A percentile compares a stretch with the other conserved stretches of the same genome.
Conservation (phyloP, 2,113 vertebrate species). For the Sinosuthora webbiana region DNA sequence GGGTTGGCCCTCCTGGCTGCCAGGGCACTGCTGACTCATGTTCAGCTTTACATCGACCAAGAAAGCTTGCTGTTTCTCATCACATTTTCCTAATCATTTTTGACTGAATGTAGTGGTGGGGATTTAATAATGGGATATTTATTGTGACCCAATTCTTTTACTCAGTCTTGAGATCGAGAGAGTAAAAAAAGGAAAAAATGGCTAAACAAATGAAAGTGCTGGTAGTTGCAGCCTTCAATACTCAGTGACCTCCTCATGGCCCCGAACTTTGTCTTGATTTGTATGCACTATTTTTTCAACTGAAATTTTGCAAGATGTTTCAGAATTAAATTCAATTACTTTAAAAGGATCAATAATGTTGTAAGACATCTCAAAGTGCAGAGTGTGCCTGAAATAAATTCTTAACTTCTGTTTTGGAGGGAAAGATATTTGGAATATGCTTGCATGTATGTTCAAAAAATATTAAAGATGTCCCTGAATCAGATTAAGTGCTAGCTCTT, state of each 20-base stretch:
- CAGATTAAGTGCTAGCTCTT: conserved; percentile 77
- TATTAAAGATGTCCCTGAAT: conserved; percentile 75
- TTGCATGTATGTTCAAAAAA: conserved; percentile 63
- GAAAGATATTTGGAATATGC: conserved; percentile 9
- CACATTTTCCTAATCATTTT: not conserved
- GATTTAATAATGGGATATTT: not conserved
- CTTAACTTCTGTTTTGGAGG: conserved; percentile 16
- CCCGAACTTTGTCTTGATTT: not conserved
- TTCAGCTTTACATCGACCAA: not conserved
- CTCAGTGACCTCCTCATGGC: not conserved
- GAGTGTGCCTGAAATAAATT: conserved; percentile 65
- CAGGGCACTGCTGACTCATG: not conserved
- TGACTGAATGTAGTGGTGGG: not conserved
- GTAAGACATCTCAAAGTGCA: not conserved
- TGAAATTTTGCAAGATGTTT: conserved; percentile 20
- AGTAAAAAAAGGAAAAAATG: not conserved
- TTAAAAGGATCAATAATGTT: conserved; percentile 67
- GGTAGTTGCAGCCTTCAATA: not conserved
- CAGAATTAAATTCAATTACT: conserved; percentile 71
- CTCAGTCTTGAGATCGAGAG: not conserved
- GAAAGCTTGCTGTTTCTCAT: not conserved
- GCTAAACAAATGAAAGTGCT: not conserved
- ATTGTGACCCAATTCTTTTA: not conserved
- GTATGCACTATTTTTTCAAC: conserved; percentile 23
- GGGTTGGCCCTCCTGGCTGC: not conserved